These are phyloP conservation scores for Gnathonemus longibarbis DNA, from an alignment of 2,113 vertebrate genomes.

Conservation along the genomic window DNA sequence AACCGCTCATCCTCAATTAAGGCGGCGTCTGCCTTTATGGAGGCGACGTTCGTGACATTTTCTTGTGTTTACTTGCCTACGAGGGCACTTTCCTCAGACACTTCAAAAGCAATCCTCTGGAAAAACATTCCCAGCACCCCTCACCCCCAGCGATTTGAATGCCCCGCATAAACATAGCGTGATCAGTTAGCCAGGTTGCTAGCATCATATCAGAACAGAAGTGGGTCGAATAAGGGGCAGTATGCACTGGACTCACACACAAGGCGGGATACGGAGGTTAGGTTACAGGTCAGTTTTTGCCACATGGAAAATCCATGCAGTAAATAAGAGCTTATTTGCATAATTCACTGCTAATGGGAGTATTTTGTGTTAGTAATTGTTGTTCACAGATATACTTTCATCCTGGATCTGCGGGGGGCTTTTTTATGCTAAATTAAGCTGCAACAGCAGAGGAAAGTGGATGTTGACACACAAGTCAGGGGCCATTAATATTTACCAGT, in stretches of 20 bases:
- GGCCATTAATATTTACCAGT: neutral
- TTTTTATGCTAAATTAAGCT: neutral
- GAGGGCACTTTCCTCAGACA: neutral
- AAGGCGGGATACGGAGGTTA: neutral
- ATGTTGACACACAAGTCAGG: neutral
- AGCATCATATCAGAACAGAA: neutral
- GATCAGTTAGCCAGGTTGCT: neutral
- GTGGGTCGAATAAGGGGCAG: neutral
- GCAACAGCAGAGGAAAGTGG: neutral
- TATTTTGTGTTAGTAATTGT: conserved; percentile 8
- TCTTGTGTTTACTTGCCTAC: neutral
- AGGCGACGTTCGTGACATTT: neutral
- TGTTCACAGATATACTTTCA: neutral
- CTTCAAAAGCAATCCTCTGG: neutral
- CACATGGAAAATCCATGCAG: neutral
- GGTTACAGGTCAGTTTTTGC: neutral
- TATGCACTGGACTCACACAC: too few relatives aligned
- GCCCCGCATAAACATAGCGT: neutral
- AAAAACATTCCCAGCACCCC: neutral
- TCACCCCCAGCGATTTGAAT: neutral
- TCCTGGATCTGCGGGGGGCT: neutral
- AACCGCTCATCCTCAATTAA: neutral
- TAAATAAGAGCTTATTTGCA: neutral
- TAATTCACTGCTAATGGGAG: neutral
- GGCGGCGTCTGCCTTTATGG: too few relatives aligned